These are phyloP conservation scores for Chloroclysta siterata DNA, from an alignment of 2,888 invertebrate species.

Conservation along the genomic window DNA sequence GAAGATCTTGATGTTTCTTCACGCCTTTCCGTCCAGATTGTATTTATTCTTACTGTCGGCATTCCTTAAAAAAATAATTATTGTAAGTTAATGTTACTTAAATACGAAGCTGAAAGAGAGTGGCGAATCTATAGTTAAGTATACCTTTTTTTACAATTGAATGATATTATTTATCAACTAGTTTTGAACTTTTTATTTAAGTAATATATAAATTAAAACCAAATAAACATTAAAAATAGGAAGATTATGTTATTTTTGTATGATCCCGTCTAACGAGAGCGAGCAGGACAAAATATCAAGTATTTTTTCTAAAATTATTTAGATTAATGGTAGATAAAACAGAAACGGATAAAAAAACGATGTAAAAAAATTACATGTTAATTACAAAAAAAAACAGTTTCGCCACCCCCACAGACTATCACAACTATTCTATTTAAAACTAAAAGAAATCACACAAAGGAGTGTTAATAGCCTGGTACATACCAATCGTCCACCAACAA, in stretches of 20 bases:
- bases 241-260: neutral
- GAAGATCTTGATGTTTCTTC: slow-evolving; percentile 50
- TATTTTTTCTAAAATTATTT: neutral
- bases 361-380: neutral
- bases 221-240: too few relatives aligned
- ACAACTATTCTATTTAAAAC: slow-evolving; percentile 24
- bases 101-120: slow-evolving; percentile 25
- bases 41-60: slow-evolving; percentile 75
- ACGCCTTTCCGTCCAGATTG: slow-evolving; percentile 73
- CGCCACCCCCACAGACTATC: slow-evolving; percentile 34
- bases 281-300: neutral
- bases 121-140: slow-evolving; percentile 44
- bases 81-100: slow-evolving; percentile 21
- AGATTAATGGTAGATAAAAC: too few relatives aligned
- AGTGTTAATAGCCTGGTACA: slow-evolving; percentile 63
- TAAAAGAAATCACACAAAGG: slow-evolving; percentile 36
- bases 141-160: too few relatives aligned
- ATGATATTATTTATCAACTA: neutral
- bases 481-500: slow-evolving; percentile 73
- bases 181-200: neutral
- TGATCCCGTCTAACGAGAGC: neutral
- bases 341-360: neutral
- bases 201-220: neutral
- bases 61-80: slow-evolving; percentile 68
- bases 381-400: slow-evolving; percentile 27